Conservation (phyloP, 2,113 vertebrate genomes). For the Sinocyclocheilus anshuiensis region DNA sequence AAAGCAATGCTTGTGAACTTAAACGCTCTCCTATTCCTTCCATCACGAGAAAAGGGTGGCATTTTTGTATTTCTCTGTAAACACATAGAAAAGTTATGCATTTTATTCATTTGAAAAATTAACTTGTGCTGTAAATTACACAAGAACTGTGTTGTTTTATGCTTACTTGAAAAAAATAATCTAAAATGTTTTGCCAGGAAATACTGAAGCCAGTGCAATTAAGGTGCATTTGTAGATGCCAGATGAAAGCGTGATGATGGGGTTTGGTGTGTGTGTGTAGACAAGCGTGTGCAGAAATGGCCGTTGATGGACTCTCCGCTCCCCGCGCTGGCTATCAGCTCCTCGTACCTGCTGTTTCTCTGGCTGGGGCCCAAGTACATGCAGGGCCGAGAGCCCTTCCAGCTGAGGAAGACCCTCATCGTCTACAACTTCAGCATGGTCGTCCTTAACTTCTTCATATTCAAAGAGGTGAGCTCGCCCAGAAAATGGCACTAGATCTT, state of each 20-base stretch:
- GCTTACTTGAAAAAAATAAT: background rate
- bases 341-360: slow-evolving; percentile 92
- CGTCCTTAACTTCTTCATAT: slow-evolving; percentile 97
- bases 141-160: background rate
- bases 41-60: no score
- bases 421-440: slow-evolving; percentile 99
- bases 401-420: slow-evolving; percentile 92
- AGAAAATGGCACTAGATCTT: background rate
- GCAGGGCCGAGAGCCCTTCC: slow-evolving; percentile 93
- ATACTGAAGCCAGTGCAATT: background rate
- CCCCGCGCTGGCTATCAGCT: slow-evolving; percentile 92
- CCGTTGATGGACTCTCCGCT: slow-evolving; percentile 93
- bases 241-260: background rate
- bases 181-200: background rate
- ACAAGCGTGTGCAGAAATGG: slow-evolving; percentile 98
- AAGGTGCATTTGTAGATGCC: background rate
- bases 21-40: no score
- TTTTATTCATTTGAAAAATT: no score
- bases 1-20: no score
- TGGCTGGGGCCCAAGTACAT: slow-evolving; percentile 98
- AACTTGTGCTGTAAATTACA: no score
- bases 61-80: no score
- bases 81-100: background rate
- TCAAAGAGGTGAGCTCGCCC: slow-evolving; percentile 87
- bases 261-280: slow-evolving; percentile 68